Percentiles rank a stretch among this genome's conserved stretches.
phyloP scores from a whole-genome alignment of 2,797 vertebrate genomes.

The Halcyon smyrnensis region DNA sequence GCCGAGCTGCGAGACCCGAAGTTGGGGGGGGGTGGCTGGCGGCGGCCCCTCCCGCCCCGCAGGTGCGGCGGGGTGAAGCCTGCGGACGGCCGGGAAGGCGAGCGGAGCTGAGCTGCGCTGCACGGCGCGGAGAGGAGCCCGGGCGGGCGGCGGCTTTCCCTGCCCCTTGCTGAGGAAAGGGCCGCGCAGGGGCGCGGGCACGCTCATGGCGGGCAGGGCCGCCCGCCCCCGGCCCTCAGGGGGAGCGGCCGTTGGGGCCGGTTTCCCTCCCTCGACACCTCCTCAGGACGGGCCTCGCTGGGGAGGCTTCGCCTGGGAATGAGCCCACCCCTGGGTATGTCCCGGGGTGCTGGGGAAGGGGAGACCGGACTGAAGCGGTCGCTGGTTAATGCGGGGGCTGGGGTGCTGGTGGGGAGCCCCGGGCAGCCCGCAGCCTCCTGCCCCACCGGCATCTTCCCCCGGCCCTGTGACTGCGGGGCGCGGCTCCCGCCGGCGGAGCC shows the following conservation, averaged over 20 bases:
- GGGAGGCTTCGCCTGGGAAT: background rate
- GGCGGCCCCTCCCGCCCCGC: background rate
- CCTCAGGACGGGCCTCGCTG: background rate
- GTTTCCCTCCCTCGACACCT: background rate
- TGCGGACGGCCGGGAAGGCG: background rate
- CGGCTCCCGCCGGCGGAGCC: background rate
- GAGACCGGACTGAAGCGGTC: background rate
- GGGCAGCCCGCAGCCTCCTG: background rate
- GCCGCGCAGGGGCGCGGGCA: background rate
- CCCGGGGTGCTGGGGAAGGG: background rate
- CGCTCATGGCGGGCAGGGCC: background rate
- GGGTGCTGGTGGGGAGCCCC: background rate
- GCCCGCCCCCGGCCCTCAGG: background rate
- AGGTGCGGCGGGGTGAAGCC: background rate
- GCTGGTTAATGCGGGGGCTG: background rate
- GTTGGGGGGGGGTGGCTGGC: background rate
- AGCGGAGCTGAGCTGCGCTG: background rate
- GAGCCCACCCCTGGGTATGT: background rate
- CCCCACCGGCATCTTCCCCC: background rate
- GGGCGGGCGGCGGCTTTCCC: background rate
- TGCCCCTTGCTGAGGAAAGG: background rate
- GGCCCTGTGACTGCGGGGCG: background rate
- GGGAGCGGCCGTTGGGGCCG: background rate
- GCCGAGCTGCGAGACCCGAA: conserved; percentile 11
- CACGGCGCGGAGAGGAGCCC: background rate